Evolutionary conservation across 2,797 vertebrate genomes (phyloP).

Genomic region (Micropoecilia bifurca): DNA sequence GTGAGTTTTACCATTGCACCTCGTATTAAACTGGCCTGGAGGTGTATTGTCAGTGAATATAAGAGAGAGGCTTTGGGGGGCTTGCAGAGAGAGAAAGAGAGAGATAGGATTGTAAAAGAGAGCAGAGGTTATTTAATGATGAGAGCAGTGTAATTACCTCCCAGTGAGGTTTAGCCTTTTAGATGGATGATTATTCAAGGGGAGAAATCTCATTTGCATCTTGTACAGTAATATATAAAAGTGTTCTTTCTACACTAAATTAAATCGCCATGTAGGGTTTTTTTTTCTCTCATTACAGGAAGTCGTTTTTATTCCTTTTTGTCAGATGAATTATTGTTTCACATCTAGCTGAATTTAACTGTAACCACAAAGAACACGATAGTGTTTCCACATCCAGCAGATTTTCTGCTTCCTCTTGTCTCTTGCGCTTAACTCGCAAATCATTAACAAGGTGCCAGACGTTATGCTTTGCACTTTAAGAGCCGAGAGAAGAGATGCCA

Average conservation of each 20-base stretch:
- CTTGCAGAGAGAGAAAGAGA: constrained; percentile 29
- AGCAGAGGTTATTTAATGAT: constrained; percentile 77
- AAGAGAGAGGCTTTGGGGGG: constrained; percentile 20
- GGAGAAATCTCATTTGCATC: constrained; percentile 77
- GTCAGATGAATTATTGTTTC: constrained; percentile 58
- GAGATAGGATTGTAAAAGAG: constrained; percentile 30
- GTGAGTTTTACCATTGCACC: constrained; percentile 12
- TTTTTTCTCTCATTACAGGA: constrained; percentile 28
- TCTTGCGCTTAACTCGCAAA: constrained; percentile 40
- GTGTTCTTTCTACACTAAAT: constrained; percentile 72
- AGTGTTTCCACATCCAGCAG: constrained; percentile 30
- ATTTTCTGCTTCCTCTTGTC: constrained; percentile 35
- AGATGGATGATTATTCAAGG: constrained; percentile 77
- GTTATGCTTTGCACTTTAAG: constrained; percentile 40
- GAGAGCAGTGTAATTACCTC: constrained; percentile 75
- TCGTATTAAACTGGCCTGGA: constrained; percentile 21
- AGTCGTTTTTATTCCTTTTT: constrained; percentile 43
- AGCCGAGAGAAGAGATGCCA: constrained; percentile 28
- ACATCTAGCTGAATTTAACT: constrained; percentile 53
- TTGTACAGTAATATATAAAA: constrained; percentile 76
- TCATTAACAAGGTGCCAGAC: constrained; percentile 65
- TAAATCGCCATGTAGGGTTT: constrained; percentile 67
- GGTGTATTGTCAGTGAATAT: constrained; percentile 20
- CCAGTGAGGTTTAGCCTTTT: constrained; percentile 73
- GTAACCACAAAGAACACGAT: constrained; percentile 40